Conservation (phyloP, 1,140 invertebrate genomes). For the Pseudoatta argentina region DNA sequence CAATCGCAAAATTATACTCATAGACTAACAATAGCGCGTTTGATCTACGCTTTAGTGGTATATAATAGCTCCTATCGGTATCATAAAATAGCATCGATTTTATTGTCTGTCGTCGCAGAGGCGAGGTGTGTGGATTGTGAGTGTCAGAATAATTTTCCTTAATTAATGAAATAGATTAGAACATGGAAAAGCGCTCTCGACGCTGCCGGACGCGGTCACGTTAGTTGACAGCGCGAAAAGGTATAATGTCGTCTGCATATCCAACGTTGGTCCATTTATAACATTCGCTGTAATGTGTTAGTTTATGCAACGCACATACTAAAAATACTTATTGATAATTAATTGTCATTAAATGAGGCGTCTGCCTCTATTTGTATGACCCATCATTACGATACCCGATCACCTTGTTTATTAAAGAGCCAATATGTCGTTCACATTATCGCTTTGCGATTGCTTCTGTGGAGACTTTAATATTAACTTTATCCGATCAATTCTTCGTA, state of each 20-base stretch:
- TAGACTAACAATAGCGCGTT: constrained; percentile 32
- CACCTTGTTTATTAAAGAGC: background rate
- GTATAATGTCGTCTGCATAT: constrained; percentile 39
- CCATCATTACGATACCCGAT: background rate
- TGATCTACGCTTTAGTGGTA: background rate
- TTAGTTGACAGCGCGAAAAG: constrained; percentile 53
- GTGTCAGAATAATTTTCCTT: constrained; percentile 31
- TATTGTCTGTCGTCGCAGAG: constrained; percentile 42
- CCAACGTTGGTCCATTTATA: constrained; percentile 48
- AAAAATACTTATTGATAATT: constrained; percentile 49
- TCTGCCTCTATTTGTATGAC: background rate
- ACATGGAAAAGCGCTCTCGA: constrained; percentile 40
- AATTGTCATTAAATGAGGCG: background rate
- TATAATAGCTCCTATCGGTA: background rate
- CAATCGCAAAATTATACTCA: constrained; percentile 11
- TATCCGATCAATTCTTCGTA: background rate
- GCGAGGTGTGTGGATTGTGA: constrained; percentile 6
- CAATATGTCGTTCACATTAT: background rate
- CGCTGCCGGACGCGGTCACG: constrained; percentile 19
- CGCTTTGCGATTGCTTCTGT: background rate
- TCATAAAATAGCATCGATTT: constrained; percentile 53
- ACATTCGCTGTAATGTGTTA: background rate
- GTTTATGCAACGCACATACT: background rate
- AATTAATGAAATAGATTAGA: constrained; percentile 58
- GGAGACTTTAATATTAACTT: background rate